Base-by-base conservation (phyloP, 2,888 invertebrate genomes). In the Axea sp. region DNA sequence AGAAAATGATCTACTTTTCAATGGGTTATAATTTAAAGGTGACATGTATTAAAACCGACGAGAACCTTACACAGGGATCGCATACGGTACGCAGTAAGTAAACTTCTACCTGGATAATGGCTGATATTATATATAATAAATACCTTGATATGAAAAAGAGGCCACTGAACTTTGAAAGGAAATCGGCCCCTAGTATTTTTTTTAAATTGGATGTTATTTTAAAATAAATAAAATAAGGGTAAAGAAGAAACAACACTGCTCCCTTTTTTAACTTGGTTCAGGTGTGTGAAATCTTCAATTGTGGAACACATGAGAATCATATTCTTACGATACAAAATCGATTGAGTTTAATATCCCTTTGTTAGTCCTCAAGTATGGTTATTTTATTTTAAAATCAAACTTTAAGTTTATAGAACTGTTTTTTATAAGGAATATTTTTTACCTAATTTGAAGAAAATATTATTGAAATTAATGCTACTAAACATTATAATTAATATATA, bases 111-210 rank as follows among this genome's bases (percentile, higher is more conserved):
- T 43, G 59, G 33, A 41, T 68, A 49, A 49, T 59, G 11, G 15
- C 28, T 49, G 47, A 59, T 51, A 59, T 51, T 41, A 57, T 41
- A 26, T 37, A 59, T 59, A 68, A 59, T 51, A 59, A 59, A 59
- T 68, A 68, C 39, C 17, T 33, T 31, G 19, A 51, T 41, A 49
- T 51, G 8, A 19, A 51, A 67, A 49, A 41, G 35, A 59, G 33
- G 26, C 24, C 22, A 22, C 49, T 57, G 47, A 55, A 55, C 45
- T 37, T 28, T 47, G 47, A 47, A 55, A 37, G 47, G 43, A 67
- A 57, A 57, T 30, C 14, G 47, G 12, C 24, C 24, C 43, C 19
- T 43, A 4, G 17, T 19, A 49, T 51, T 53, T 55, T 55, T 30
- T 62, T 33, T 17, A 55, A 41, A 64, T 39, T 43, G 39, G 8